Conservation (phyloP, 2,888 invertebrate genomes). For the Hololepta plana region DNA sequence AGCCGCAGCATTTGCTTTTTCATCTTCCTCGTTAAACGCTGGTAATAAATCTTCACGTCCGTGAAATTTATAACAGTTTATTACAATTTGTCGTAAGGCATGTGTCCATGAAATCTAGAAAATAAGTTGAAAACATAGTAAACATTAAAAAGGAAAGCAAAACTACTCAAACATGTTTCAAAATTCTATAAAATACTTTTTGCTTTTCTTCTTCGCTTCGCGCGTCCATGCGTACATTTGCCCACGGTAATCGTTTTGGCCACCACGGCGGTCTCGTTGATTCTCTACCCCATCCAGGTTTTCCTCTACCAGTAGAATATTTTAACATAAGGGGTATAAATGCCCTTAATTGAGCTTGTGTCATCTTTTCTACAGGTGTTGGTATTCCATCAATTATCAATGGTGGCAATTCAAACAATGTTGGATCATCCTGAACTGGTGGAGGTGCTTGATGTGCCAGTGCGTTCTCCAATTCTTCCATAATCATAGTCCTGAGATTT, state of each 20-base stretch:
- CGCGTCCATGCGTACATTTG: constrained; percentile 94
- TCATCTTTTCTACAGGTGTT: constrained; percentile 98
- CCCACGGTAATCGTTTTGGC: constrained; percentile 97
- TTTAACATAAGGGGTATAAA: constrained; percentile 97
- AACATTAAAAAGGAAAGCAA: neutral
- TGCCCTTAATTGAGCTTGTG: constrained; percentile 88
- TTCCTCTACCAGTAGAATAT: constrained; percentile 90
- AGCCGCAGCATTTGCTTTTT: constrained; percentile 47
- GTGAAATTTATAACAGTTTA: constrained; percentile 96
- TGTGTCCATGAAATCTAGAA: constrained; percentile 94
- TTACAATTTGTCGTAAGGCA: constrained; percentile 87
- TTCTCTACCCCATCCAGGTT: constrained; percentile 95
- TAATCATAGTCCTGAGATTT: constrained; percentile 75
- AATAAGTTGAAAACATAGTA: constrained; percentile 7
- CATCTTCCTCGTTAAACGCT: constrained; percentile 84
- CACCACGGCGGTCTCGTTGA: constrained; percentile 95
- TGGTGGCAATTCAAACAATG: constrained; percentile 87
- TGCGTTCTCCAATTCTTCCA: constrained; percentile 88
- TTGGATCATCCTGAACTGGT: constrained; percentile 73
- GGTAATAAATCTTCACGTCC: constrained; percentile 89
- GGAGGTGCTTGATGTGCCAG: constrained; percentile 85
- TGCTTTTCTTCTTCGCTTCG: constrained; percentile 92
- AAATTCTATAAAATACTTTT: constrained; percentile 50
- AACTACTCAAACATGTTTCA: constrained; percentile 1
- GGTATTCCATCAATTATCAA: constrained; percentile 95